A percentile compares a stretch with the other conserved stretches of the same genome.
Evolutionary conservation across 2,113 vertebrate species (phyloP).

Genomic region (Thalassoma bifasciatum): DNA sequence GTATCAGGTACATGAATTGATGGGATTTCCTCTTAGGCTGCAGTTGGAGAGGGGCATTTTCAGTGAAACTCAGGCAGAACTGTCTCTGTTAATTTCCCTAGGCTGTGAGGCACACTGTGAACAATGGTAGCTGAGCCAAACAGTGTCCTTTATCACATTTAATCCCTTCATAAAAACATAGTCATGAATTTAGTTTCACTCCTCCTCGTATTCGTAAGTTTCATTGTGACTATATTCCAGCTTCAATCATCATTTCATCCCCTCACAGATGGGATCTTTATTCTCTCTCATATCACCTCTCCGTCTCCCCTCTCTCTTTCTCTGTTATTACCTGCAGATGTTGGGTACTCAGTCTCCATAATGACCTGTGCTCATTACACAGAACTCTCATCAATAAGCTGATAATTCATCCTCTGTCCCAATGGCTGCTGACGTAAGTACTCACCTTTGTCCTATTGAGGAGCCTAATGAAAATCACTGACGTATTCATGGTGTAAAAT

Average conservation of each 20-base stretch:
- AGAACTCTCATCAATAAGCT: slow-evolving; percentile 53
- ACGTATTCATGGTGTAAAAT: slow-evolving; percentile 55
- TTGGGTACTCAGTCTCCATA: slow-evolving; percentile 43
- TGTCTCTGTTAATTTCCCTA: slow-evolving; percentile 66
- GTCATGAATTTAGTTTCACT: slow-evolving; percentile 21
- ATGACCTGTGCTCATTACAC: slow-evolving; percentile 48
- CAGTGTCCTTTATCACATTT: slow-evolving; percentile 51
- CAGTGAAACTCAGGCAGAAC: slow-evolving; percentile 41
- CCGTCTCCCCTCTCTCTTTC: too few relatives aligned
- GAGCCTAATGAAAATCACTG: slow-evolving; percentile 56
- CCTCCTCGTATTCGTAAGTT: slow-evolving; percentile 41
- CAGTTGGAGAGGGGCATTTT: slow-evolving; percentile 51
- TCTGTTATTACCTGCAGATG: slow-evolving; percentile 14
- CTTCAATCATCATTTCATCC: slow-evolving; percentile 49
- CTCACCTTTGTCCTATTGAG: slow-evolving; percentile 62
- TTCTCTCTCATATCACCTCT: slow-evolving; percentile 47
- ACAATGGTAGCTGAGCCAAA: slow-evolving; percentile 43
- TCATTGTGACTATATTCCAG: slow-evolving; percentile 26
- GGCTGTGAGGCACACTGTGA: slow-evolving; percentile 38
- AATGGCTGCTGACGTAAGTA: slow-evolving; percentile 51
- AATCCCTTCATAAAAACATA: slow-evolving; percentile 26
- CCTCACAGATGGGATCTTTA: slow-evolving; percentile 37
- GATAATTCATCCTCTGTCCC: slow-evolving; percentile 42
- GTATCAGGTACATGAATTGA: slow-evolving; percentile 38
- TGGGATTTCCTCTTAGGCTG: slow-evolving; percentile 45